These are phyloP conservation scores for Sebastiscus albofasciatus DNA, from an alignment of 2,797 vertebrate species.

Conservation along the genomic window DNA sequence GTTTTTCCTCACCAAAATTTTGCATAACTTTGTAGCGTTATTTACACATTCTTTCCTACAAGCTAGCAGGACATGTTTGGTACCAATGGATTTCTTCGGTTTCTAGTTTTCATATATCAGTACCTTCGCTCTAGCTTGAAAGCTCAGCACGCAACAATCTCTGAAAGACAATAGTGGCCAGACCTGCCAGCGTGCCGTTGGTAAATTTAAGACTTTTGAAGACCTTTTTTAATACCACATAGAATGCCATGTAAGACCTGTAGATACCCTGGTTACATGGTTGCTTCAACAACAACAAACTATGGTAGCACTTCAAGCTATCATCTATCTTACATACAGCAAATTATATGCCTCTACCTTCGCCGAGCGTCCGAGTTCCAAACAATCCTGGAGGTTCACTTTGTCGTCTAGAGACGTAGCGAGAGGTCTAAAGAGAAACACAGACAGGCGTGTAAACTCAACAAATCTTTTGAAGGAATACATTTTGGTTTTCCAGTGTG, in stretches of 20 bases:
- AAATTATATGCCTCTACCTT: slow-evolving; percentile 79
- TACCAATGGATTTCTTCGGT: too few species aligned
- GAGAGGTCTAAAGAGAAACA: slow-evolving; percentile 79
- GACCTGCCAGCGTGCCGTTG: too few species aligned
- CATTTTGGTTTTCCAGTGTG: neutral
- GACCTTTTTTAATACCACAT: neutral
- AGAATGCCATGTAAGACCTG: neutral
- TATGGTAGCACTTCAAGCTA: neutral
- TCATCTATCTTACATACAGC: neutral
- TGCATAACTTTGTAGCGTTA: too few species aligned
- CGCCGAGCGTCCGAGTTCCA: slow-evolving; percentile 87
- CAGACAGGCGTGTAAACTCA: neutral
- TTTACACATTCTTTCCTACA: too few species aligned
- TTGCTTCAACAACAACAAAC: neutral
- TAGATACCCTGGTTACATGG: neutral
- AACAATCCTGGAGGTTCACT: slow-evolving; percentile 88
- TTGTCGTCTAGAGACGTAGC: slow-evolving; percentile 82
- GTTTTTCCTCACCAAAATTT: too few species aligned
- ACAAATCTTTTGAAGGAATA: neutral
- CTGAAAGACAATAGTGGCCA: too few species aligned
- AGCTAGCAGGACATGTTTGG: too few species aligned
- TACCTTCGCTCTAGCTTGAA: too few species aligned
- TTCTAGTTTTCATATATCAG: too few species aligned
- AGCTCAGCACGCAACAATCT: too few species aligned
- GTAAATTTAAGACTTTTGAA: too few species aligned